Base-by-base conservation (phyloP, 2,113 vertebrate genomes). In the Spheniscus mendiculus region DNA sequence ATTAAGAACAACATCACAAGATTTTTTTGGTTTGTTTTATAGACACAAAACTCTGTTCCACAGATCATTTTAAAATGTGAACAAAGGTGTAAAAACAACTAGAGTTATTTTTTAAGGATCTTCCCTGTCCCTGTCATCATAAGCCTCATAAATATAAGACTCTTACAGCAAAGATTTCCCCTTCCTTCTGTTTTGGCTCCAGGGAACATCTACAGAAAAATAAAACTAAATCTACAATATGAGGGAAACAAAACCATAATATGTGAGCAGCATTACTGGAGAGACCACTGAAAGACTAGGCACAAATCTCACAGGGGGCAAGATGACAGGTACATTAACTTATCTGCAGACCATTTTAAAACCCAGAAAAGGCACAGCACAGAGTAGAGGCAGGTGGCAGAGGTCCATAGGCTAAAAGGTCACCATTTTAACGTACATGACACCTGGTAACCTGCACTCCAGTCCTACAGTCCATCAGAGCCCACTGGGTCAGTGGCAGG, bases 1-100 rank as follows among this genome's bases (percentile, higher is more conserved):
- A 96, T 96, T 96, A 98, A 96, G 73, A 97, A 96, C 72, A 95
- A 85, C 69, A 97, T 85, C 76, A 88, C 50, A 89, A 92, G 65
- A 19, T 66, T 80, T 94, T 96, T 89, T 82, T 87, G 5, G 15
- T 65, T 93, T 98, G 56, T 91, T 96, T 97, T 97, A 95, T 81
- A 92, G 82, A 45, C 1, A 0, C 38, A 93, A 70, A 91, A 40
- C 44, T 66, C 10, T 40, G 27, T 92, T 86, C 84, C n/a, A 94
- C 70, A 93, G 92, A 91, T 96, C 38, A 94, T 95, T 95, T 97
- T 27, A 94, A 96, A 95, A 95, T 36, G 52, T 78, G 81, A 96
- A 78, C 72, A 45, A 61, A 94, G 40, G 32, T 88, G 96, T 96
- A 26, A 94, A 91, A 94, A 55, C 19, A 61, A 63, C 47, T 67